Evolutionary conservation across 2,888 invertebrate species (phyloP).

Genomic region (Tachina fera): DNA sequence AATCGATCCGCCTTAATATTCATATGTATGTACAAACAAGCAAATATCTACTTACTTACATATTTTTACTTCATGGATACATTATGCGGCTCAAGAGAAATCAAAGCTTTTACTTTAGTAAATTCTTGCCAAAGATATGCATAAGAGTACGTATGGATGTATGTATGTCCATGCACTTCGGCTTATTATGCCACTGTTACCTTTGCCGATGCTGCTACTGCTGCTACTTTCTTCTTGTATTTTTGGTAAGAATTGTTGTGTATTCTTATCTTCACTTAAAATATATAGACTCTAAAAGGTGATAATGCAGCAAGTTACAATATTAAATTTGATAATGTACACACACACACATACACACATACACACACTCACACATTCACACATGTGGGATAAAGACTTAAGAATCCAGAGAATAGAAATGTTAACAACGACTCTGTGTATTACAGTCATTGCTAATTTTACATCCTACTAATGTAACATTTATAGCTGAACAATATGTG

Average conservation of each 20-base stretch:
- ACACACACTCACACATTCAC: not conserved
- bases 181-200: conserved; percentile 26
- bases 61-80: conserved; percentile 23
- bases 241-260: conserved; percentile 23
- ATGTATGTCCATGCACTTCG: not conserved
- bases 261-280: conserved; percentile 32
- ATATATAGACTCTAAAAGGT: conserved; percentile 64
- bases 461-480: conserved; percentile 22
- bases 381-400: conserved; percentile 33
- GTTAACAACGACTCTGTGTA: conserved; percentile 17
- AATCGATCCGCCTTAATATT: too few species aligned
- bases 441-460: conserved; percentile 14
- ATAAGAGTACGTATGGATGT: not conserved
- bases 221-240: not conserved
- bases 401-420: conserved; percentile 59
- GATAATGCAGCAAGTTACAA: conserved; percentile 66
- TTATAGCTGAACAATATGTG: conserved; percentile 1
- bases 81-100: conserved; percentile 70
- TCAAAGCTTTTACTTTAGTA: conserved; percentile 68
- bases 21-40: too few species aligned
- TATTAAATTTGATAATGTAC: conserved; percentile 57
- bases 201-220: not conserved
- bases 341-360: conserved; percentile 23
- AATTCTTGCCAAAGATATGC: conserved; percentile 50
- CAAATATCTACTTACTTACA: too few species aligned